These are phyloP conservation scores for Mechanitis mazaeus DNA, from an alignment of 2,888 invertebrate genomes.

Conservation along the genomic window DNA sequence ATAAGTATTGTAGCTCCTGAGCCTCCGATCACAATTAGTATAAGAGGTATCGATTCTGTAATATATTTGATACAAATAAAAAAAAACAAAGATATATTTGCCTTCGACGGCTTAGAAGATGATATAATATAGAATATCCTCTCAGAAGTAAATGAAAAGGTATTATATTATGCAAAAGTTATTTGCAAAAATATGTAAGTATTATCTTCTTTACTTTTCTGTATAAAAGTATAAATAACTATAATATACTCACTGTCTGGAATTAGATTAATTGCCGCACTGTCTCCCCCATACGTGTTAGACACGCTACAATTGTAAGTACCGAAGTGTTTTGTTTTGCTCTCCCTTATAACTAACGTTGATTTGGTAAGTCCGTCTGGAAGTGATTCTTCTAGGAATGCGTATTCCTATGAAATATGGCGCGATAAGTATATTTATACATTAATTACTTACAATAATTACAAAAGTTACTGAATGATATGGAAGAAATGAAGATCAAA, in stretches of 20 bases:
- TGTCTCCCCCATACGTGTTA: constrained; percentile 91
- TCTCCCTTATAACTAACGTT: constrained; percentile 88
- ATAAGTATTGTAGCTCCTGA: constrained; percentile 87
- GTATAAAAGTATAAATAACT: too few relatives aligned
- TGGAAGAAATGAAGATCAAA: too few relatives aligned
- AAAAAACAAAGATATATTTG: background rate
- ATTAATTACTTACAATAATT: constrained; percentile 8
- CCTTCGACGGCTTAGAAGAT: background rate
- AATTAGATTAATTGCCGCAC: constrained; percentile 87
- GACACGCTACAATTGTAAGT: constrained; percentile 96
- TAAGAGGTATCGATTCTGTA: constrained; percentile 84
- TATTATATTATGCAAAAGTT: too few relatives aligned
- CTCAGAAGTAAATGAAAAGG: too few relatives aligned
- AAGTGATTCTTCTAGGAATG: constrained; percentile 83
- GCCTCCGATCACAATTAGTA: constrained; percentile 85
- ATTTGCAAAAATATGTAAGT: too few relatives aligned
- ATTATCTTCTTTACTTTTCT: too few relatives aligned
- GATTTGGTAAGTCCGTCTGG: constrained; percentile 87
- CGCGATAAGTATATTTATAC: constrained; percentile 4
- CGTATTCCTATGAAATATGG: constrained; percentile 76
- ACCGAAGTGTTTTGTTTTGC: constrained; percentile 90
- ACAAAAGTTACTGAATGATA: too few relatives aligned
- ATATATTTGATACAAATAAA: constrained; percentile 8
- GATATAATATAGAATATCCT: background rate
- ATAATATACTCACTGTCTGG: constrained; percentile 87